Conservation (phyloP, 2,888 invertebrate genomes). For the Agrotis exclamationis region DNA sequence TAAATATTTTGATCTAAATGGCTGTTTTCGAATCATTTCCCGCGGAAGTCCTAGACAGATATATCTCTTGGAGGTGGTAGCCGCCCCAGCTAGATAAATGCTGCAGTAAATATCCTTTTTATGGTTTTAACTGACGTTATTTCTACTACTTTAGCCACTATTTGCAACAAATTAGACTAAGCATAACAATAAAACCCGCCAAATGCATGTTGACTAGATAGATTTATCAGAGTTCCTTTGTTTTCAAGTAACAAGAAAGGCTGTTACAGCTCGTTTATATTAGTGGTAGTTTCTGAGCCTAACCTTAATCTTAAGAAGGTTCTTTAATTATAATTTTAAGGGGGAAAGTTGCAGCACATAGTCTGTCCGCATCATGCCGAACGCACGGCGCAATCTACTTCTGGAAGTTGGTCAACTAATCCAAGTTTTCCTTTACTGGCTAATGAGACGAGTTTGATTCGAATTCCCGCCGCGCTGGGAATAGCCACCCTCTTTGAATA, state of each 20-base stretch:
- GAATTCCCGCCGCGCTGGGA: constrained; percentile 81
- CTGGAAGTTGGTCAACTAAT: constrained; percentile 89
- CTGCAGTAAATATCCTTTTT: constrained; percentile 74
- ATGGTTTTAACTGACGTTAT: constrained; percentile 72
- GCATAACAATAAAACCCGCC: constrained; percentile 17
- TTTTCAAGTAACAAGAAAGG: constrained; percentile 4
- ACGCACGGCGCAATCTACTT: constrained; percentile 76
- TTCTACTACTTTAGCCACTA: constrained; percentile 66
- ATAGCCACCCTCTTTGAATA: constrained; percentile 76
- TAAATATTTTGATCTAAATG: constrained; percentile 61
- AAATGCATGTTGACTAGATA: not conserved
- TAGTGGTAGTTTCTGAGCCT: constrained; percentile 15
- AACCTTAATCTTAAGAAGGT: constrained; percentile 39
- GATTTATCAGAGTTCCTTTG: not conserved
- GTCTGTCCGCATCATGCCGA: constrained; percentile 70
- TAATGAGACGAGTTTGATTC: constrained; percentile 91
- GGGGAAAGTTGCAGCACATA: constrained; percentile 65
- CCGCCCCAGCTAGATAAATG: constrained; percentile 73
- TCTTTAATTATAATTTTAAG: constrained; percentile 67
- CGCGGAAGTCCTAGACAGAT: constrained; percentile 66
- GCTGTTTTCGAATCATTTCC: constrained; percentile 71
- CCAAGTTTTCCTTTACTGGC: constrained; percentile 89
- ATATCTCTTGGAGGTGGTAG: constrained; percentile 71
- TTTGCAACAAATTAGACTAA: constrained; percentile 55
- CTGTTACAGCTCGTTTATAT: constrained; percentile 20